Percentiles rank a stretch among this genome's conserved stretches.
These are phyloP conservation scores for Boloria euphrosyne DNA, from an alignment of 2,888 invertebrate species.

Conservation along the genomic window DNA sequence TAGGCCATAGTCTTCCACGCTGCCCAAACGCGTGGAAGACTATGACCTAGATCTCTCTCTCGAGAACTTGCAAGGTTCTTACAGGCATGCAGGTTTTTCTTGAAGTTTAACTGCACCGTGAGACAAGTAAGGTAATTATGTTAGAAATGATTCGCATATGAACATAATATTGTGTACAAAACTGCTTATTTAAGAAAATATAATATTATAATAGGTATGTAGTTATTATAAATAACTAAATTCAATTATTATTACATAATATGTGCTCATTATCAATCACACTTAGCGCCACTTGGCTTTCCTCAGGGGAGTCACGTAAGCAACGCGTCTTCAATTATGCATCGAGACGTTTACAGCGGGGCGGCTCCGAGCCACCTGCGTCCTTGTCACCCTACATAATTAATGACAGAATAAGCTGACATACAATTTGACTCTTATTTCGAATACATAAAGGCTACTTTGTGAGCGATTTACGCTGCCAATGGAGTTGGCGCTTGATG, in stretches of 20 bases:
- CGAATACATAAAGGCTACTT: not conserved
- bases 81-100: no score
- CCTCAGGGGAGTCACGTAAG: constrained; percentile 56
- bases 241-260: no score
- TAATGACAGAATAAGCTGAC: constrained; percentile 55
- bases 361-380: constrained; percentile 66
- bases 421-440: not conserved
- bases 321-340: constrained; percentile 75
- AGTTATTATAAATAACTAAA: not conserved
- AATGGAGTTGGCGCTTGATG: not conserved
- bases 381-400: constrained; percentile 76
- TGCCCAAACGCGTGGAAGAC: no score
- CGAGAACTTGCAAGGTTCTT: no score
- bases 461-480: not conserved
- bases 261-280: constrained; percentile 52
- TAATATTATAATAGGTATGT: not conserved
- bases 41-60: no score
- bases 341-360: constrained; percentile 70
- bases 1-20: no score
- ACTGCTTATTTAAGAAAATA: no score
- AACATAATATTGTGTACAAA: no score
- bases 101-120: no score
- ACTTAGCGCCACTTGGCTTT: constrained; percentile 50
- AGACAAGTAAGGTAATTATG: no score
- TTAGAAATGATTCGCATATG: no score